Percentiles rank a stretch among this genome's conserved stretches.
Conservation (phyloP, 2,888 invertebrate species). For the Tetragonisca angustula region DNA sequence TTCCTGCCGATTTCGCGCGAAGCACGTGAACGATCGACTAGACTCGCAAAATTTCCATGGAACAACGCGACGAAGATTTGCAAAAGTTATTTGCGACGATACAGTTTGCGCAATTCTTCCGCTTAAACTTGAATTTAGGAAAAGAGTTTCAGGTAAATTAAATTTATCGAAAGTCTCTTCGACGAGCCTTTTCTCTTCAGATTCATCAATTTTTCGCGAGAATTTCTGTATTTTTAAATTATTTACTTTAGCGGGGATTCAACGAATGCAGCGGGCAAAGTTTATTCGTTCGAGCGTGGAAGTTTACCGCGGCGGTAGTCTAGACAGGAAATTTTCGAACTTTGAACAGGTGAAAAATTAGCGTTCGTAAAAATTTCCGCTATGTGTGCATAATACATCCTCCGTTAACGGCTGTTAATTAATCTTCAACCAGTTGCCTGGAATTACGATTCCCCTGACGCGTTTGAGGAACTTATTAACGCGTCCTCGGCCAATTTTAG, state of each 20-base stretch:
- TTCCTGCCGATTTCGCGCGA: too few species aligned
- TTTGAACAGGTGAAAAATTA: constrained; percentile 14
- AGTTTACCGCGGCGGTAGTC: neutral
- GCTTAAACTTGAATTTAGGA: neutral
- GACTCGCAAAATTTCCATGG: neutral
- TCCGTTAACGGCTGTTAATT: constrained; percentile 15
- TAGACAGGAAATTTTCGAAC: constrained; percentile 16
- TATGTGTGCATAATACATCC: neutral
- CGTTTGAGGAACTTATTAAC: constrained; percentile 13
- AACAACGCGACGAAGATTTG: neutral
- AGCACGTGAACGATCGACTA: neutral
- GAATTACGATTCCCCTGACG: neutral
- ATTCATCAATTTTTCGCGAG: neutral
- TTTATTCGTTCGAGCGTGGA: neutral
- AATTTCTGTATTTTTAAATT: neutral
- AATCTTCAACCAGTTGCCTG: constrained; percentile 3
- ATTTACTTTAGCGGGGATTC: neutral
- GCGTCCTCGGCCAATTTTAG: neutral
- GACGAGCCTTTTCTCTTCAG: neutral
- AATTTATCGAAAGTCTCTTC: too few species aligned
- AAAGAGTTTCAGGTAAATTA: neutral
- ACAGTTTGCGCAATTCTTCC: neutral
- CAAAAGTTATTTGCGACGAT: neutral
- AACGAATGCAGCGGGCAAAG: neutral
- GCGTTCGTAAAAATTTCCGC: constrained; percentile 1